Evolutionary conservation across 2,888 invertebrate genomes (phyloP).

Genomic region (Chaitophorus viminalis): DNA sequence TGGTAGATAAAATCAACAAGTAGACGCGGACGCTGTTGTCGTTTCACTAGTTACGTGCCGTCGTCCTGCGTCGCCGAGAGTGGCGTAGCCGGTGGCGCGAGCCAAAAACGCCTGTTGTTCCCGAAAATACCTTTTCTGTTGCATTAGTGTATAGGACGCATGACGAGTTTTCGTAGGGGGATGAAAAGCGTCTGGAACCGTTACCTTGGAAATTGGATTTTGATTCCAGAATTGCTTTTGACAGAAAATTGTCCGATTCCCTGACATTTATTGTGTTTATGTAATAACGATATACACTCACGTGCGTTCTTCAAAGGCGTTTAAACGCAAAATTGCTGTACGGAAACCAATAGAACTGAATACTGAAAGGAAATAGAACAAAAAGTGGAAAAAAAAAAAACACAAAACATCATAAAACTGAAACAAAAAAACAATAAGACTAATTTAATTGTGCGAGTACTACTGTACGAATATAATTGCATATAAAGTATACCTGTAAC

Average conservation of each 20-base stretch:
- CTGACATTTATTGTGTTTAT: conserved; percentile 24
- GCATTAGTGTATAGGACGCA: conserved; percentile 42
- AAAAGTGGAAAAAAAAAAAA: not conserved
- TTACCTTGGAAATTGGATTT: conserved; percentile 55
- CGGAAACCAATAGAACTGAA: not conserved
- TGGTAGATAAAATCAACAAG: conserved; percentile 58
- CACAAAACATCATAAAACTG: not conserved
- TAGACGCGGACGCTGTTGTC: conserved; percentile 50
- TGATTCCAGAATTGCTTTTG: conserved; percentile 52
- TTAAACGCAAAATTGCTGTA: not conserved
- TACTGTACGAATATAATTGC: not conserved
- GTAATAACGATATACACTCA: not conserved
- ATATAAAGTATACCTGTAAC: not conserved
- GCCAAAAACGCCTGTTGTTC: conserved; percentile 60
- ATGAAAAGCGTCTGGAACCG: conserved; percentile 52
- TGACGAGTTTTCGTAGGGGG: conserved; percentile 40
- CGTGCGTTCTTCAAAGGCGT: conserved; percentile 14
- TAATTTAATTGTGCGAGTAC: not conserved
- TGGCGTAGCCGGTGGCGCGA: conserved; percentile 58
- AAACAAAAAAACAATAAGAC: not conserved
- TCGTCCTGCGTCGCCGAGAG: conserved; percentile 39
- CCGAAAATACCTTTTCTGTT: conserved; percentile 55
- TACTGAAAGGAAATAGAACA: not conserved
- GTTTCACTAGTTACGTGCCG: conserved; percentile 47
- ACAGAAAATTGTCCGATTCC: conserved; percentile 35